Percentiles rank a stretch among this genome's conserved stretches.
Evolutionary conservation across 1,140 invertebrate species (phyloP).

Genomic region (Neomicropteryx cornuta): DNA sequence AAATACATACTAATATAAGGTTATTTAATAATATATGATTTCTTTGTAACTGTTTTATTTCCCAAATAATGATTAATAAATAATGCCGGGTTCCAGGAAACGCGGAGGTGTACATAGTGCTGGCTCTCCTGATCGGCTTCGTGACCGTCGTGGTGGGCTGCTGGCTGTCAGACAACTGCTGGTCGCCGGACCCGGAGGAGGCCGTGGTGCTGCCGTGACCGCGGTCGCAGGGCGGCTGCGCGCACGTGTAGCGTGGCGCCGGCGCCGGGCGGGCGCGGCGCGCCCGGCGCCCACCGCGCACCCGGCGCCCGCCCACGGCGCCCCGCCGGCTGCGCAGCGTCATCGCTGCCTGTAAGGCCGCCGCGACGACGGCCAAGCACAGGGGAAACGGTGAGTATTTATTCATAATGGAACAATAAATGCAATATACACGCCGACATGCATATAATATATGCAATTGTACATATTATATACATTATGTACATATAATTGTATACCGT

Average conservation of each 20-base stretch:
- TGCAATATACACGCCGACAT: too few species aligned
- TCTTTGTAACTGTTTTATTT: too few species aligned
- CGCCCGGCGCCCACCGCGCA: slow-evolving; percentile 25
- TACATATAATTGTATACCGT: too few species aligned
- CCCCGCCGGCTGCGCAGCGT: slow-evolving; percentile 22
- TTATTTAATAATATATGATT: too few species aligned
- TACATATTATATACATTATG: too few species aligned
- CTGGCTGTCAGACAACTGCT: slow-evolving; percentile 64
- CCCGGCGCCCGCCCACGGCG: slow-evolving; percentile 14
- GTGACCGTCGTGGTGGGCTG: slow-evolving; percentile 60
- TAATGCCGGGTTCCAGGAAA: slow-evolving; percentile 50
- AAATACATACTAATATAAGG: too few species aligned
- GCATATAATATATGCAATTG: too few species aligned
- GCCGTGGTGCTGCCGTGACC: slow-evolving; percentile 53
- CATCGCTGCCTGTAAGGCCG: slow-evolving; percentile 18
- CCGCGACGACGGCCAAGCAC: too few species aligned
- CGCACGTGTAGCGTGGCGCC: slow-evolving; percentile 39
- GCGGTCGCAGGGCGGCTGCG: slow-evolving; percentile 40
- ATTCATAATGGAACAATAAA: too few species aligned
- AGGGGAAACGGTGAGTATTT: too few species aligned
- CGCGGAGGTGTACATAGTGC: slow-evolving; percentile 59
- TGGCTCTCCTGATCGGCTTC: slow-evolving; percentile 56
- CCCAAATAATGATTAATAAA: too few species aligned
- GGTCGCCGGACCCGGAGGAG: slow-evolving; percentile 59
- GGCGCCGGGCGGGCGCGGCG: slow-evolving; percentile 16